phyloP scores from a whole-genome alignment of 2,888 invertebrate species.

The Microplitis deprimator region DNA sequence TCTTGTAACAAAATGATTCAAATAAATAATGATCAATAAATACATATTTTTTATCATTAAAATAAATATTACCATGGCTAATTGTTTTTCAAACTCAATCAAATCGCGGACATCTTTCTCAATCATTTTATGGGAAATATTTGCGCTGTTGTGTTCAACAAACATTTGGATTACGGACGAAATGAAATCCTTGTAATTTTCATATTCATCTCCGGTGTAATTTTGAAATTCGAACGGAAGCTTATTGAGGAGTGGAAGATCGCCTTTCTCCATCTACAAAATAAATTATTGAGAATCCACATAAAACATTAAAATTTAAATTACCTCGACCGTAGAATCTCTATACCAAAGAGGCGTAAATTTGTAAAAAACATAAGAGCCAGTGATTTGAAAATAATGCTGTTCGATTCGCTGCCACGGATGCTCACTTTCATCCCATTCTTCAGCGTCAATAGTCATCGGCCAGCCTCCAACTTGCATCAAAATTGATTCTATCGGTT shows the following conservation, averaged over 20 bases:
- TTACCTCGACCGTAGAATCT: not conserved
- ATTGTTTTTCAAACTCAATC: constrained; percentile 51
- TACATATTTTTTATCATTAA: not conserved
- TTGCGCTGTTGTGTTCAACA: constrained; percentile 45
- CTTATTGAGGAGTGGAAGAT: constrained; percentile 25
- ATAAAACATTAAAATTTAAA: not conserved
- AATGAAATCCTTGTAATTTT: constrained; percentile 46
- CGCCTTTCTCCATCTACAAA: constrained; percentile 21
- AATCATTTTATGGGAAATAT: constrained; percentile 46
- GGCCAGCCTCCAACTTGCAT: constrained; percentile 55
- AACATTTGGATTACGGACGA: constrained; percentile 45
- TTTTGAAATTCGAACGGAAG: constrained; percentile 39
- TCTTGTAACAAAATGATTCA: not conserved
- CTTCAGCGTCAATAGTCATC: constrained; percentile 40
- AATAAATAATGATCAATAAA: too few species aligned
- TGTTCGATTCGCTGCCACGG: constrained; percentile 49
- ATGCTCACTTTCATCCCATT: constrained; percentile 39
- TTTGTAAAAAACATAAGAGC: constrained; percentile 36
- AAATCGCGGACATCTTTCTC: constrained; percentile 51
- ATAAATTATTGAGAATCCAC: not conserved
- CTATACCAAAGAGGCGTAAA: not conserved
- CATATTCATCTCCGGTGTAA: constrained; percentile 43
- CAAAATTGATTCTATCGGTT: constrained; percentile 75
- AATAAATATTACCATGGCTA: constrained; percentile 37
- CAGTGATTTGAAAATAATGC: constrained; percentile 45